Evolutionary conservation across 2,888 invertebrate genomes (phyloP).

Genomic region (Pammene aurita): DNA sequence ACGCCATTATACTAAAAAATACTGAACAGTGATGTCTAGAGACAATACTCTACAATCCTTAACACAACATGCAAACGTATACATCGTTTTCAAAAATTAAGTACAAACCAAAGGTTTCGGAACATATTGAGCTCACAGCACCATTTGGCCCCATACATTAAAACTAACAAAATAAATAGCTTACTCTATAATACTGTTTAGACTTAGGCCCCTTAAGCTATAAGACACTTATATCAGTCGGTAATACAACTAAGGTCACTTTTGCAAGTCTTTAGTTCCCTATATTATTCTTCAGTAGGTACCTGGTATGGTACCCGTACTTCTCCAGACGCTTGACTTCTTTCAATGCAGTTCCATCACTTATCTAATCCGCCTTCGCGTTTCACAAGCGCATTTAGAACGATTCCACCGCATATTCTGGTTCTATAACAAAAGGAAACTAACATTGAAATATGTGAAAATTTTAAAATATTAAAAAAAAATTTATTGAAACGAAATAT

Average conservation of each 20-base stretch:
- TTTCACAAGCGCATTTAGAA: slow-evolving; percentile 73
- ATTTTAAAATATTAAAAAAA: too few species aligned
- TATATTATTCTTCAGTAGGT: not conserved
- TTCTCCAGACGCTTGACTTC: not conserved
- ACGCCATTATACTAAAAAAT: slow-evolving; percentile 60
- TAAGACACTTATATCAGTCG: slow-evolving; percentile 66
- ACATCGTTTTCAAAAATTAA: slow-evolving; percentile 46
- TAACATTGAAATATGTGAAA: slow-evolving; percentile 48
- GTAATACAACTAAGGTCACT: slow-evolving; percentile 34
- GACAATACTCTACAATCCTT: slow-evolving; percentile 43
- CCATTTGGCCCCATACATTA: slow-evolving; percentile 74
- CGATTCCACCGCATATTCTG: slow-evolving; percentile 79
- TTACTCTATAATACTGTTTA: slow-evolving; percentile 75
- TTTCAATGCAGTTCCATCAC: slow-evolving; percentile 2
- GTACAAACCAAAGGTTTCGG: slow-evolving; percentile 60
- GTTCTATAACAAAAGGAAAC: slow-evolving; percentile 71
- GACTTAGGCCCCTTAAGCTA: slow-evolving; percentile 57
- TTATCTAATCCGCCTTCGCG: slow-evolving; percentile 47
- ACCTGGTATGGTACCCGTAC: slow-evolving; percentile 3
- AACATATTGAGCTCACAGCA: slow-evolving; percentile 68
- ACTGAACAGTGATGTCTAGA: slow-evolving; percentile 61
- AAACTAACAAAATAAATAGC: slow-evolving; percentile 64
- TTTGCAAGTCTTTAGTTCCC: slow-evolving; percentile 34
- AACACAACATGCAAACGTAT: slow-evolving; percentile 42
- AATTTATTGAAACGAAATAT: slow-evolving; percentile 46